Evolutionary conservation across 2,888 invertebrate genomes (phyloP), one percentile per base, ranked within the genome.

Genomic region (Caenorhabditis virilis): DNA sequence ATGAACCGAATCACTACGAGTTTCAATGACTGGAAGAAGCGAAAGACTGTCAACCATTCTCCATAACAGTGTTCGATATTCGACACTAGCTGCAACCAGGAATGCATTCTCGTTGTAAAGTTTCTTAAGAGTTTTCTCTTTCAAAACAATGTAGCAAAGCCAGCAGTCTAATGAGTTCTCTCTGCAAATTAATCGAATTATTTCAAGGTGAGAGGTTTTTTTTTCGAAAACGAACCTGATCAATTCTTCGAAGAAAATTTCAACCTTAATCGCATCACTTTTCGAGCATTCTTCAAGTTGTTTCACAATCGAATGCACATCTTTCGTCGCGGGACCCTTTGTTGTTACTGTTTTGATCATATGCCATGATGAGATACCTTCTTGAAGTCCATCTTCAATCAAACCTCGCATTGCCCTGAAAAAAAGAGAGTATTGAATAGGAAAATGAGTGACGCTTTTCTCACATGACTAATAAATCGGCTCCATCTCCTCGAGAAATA

Each of bases 381-480:
- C 89, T 82, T 90, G 90, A 20, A 93, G 87, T 2, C 92, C 93
- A 83, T 93, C 92, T 76, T 90, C 89, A 78, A 93, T 88, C 57
- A 93, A 88, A 3, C 90, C 89, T 77, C 91, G 91, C 33, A 94
- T 85, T 11, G 92, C 90, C 1, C 92, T 91, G 83, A 92, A 92
- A 36, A n/a, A n/a, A n/a, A n/a, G n/a, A n/a, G n/a, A n/a, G n/a
- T n/a, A n/a, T n/a, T n/a, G n/a, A n/a, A 30, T 6, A 30, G 23
- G 18, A 38, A 43, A 7, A 15, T 13, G 18, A 9, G n/a, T 9
- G n/a, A 43, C 5, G 18, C 9, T 26, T 7, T 18, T 42, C 57
- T 56, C n/a, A 65, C 65, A 57, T 41, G 7, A 66, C 54, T 13
- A 61, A 38, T 15, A 39, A 16, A 25, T 58, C 61, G 15, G 20